These are phyloP conservation scores for Coenonympha arcania DNA, from an alignment of 2,888 invertebrate genomes.

Conservation along the genomic window DNA sequence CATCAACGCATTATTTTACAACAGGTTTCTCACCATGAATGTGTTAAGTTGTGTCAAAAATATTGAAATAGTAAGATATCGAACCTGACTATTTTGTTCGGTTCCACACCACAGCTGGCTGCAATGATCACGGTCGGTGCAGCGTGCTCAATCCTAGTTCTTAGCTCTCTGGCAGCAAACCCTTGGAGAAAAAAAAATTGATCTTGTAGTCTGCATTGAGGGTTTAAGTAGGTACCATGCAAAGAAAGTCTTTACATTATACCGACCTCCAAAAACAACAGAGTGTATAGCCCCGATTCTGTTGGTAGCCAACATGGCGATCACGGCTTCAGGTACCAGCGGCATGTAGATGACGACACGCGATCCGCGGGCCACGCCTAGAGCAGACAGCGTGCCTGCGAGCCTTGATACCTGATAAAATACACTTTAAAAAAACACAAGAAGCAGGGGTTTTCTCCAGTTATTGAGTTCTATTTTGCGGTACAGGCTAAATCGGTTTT, in stretches of 20 bases:
- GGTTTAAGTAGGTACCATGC: no score
- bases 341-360: constrained; percentile 96
- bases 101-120: constrained; percentile 93
- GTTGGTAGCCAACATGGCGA: constrained; percentile 91
- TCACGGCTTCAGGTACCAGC: constrained; percentile 89
- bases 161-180: constrained; percentile 90
- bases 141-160: constrained; percentile 89
- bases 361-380: constrained; percentile 88
- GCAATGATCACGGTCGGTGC: constrained; percentile 91
- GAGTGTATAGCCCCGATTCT: constrained; percentile 94
- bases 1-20: no score
- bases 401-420: constrained; percentile 77
- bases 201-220: no score
- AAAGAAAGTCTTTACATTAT: background rate
- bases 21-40: no score
- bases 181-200: constrained; percentile 65
- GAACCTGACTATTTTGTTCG: constrained; percentile 84
- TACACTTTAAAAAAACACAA: background rate
- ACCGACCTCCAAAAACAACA: constrained; percentile 90
- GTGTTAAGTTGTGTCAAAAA: background rate
- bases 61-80: background rate
- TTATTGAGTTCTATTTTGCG: no score
- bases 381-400: constrained; percentile 83
- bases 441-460: no score
- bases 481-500: no score